Percentiles rank a stretch among this genome's conserved stretches.
Conservation (phyloP, 2,113 vertebrate species). For the Gambusia holbrooki region DNA sequence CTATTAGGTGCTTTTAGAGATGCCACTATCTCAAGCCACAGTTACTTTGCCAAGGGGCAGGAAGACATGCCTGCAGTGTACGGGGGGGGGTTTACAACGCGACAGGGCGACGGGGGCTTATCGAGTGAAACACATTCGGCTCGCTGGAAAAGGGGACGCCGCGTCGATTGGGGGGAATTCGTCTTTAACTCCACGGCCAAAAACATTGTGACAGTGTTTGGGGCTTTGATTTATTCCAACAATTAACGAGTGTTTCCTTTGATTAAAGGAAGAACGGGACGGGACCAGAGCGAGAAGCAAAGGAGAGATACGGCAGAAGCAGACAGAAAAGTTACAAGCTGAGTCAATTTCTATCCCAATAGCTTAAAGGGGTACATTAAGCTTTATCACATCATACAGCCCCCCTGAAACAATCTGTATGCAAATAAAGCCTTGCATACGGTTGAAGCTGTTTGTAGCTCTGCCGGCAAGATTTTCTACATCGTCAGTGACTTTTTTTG, state of each 20-base stretch:
- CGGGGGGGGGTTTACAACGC: constrained; percentile 26
- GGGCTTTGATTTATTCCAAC: constrained; percentile 52
- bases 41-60: constrained; percentile 71
- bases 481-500: constrained; percentile 75
- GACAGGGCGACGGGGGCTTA: constrained; percentile 56
- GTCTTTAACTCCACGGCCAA: constrained; percentile 41
- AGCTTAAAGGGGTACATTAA: constrained; percentile 75
- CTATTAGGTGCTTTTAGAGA: constrained; percentile 66
- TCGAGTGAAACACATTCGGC: constrained; percentile 60
- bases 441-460: constrained; percentile 70
- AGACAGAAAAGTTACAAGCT: constrained; percentile 65
- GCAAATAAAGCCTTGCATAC: constrained; percentile 76
- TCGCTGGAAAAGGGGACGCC: constrained; percentile 28
- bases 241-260: constrained; percentile 71
- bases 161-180: constrained; percentile 39
- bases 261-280: constrained; percentile 61
- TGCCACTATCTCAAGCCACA: constrained; percentile 66
- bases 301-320: constrained; percentile 19
- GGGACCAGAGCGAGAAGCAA: constrained; percentile 23
- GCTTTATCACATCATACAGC: constrained; percentile 74
- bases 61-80: constrained; percentile 55
- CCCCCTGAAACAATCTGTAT: constrained; percentile 77
- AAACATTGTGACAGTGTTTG: constrained; percentile 48
- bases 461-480: constrained; percentile 74
- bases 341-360: constrained; percentile 69